These are phyloP conservation scores for Acromyrmex charruanus DNA, from an alignment of 1,140 invertebrate species.

Conservation along the genomic window DNA sequence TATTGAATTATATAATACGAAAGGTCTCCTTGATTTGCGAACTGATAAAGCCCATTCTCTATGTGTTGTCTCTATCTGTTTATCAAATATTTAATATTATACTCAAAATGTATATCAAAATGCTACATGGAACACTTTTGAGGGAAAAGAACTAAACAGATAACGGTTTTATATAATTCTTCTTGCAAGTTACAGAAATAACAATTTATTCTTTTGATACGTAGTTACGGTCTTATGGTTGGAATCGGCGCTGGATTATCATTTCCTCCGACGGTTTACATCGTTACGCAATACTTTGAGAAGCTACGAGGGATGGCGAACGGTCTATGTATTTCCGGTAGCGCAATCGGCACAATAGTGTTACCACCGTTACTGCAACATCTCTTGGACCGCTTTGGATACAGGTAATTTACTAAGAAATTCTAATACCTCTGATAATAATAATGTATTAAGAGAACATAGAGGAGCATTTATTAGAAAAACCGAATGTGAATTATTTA, in stretches of 20 bases:
- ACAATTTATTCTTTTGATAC: constrained; percentile 70
- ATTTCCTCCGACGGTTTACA: constrained; percentile 95
- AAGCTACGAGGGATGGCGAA: constrained; percentile 93
- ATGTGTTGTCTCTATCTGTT: too few relatives aligned
- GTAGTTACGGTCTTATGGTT: constrained; percentile 92
- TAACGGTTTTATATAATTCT: neutral
- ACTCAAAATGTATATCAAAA: neutral
- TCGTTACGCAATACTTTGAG: constrained; percentile 95
- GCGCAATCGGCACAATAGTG: constrained; percentile 93
- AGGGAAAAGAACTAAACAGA: neutral
- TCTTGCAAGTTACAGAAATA: neutral
- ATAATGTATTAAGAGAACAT: neutral
- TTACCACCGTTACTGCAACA: constrained; percentile 91
- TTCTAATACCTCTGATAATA: neutral
- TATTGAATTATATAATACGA: neutral
- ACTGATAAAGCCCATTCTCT: constrained; percentile 14
- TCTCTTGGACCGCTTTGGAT: constrained; percentile 91
- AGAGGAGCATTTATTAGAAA: neutral
- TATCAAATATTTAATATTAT: neutral
- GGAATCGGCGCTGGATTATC: constrained; percentile 92
- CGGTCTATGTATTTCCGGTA: constrained; percentile 95
- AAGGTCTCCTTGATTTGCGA: constrained; percentile 1
- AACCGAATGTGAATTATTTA: constrained; percentile 35
- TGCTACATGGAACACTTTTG: neutral
- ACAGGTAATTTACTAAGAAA: constrained; percentile 86